These are phyloP conservation scores for Ivindomyrus marchei DNA, from an alignment of 2,113 vertebrate species.

Conservation along the genomic window DNA sequence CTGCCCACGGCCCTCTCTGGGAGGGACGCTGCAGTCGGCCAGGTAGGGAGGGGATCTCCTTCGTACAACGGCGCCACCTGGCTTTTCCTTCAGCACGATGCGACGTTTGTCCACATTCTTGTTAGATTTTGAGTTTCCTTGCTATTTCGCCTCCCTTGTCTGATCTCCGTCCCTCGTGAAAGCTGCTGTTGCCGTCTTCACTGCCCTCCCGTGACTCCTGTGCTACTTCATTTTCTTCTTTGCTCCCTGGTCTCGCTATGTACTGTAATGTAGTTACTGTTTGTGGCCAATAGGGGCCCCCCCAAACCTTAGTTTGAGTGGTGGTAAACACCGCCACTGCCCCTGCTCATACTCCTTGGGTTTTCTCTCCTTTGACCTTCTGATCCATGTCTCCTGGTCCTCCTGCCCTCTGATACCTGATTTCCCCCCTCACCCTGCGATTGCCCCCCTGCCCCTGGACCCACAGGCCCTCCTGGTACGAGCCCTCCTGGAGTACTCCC, in stretches of 20 bases:
- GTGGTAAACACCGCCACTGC: background rate
- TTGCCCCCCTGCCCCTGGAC: background rate
- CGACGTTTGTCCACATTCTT: conserved; percentile 40
- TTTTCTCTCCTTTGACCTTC: background rate
- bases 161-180: background rate
- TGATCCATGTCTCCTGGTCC: background rate
- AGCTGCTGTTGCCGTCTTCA: background rate
- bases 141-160: background rate
- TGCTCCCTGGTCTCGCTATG: background rate
- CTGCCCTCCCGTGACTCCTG: background rate
- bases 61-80: conserved; percentile 38
- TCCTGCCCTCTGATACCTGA: background rate
- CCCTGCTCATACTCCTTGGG: background rate
- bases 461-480: conserved; percentile 62
- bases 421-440: background rate
- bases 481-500: conserved; percentile 64
- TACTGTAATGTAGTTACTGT: background rate
- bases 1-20: background rate
- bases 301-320: background rate
- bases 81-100: conserved; percentile 46
- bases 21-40: background rate
- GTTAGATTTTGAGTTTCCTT: background rate
- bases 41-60: background rate
- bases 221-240: background rate
- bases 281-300: background rate